Conservation (phyloP, 2,888 invertebrate species). For the Malacosoma neustria region DNA sequence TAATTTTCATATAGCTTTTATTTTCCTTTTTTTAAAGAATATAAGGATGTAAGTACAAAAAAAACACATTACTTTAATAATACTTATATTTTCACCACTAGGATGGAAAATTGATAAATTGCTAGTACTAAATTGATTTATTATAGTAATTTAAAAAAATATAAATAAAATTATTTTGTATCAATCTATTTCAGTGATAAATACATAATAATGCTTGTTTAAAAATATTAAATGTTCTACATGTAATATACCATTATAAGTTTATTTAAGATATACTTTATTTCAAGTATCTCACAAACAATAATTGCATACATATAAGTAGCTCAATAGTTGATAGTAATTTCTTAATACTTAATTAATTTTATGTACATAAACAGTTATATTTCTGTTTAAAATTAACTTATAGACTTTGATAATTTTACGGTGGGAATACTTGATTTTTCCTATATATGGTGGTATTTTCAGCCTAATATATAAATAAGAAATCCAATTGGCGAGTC, state of each 20-base stretch:
- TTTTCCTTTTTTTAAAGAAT: constrained; percentile 1
- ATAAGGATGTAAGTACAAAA: constrained; percentile 18
- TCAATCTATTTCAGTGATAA: constrained; percentile 10
- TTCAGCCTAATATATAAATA: constrained; percentile 25
- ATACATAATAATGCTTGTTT: constrained; percentile 7
- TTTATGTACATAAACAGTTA: constrained; percentile 47
- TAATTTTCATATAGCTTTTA: background rate
- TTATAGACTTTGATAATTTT: constrained; percentile 57
- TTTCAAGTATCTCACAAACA: background rate
- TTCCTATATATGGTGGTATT: constrained; percentile 61
- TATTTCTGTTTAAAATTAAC: constrained; percentile 36
- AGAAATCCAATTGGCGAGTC: constrained; percentile 1
- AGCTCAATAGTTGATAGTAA: constrained; percentile 2
- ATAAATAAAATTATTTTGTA: constrained; percentile 33
- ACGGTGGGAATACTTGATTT: constrained; percentile 67
- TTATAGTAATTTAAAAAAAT: constrained; percentile 41
- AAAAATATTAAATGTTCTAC: constrained; percentile 8
- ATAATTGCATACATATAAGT: background rate
- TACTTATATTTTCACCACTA: constrained; percentile 52
- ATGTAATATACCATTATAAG: background rate
- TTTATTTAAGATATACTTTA: background rate
- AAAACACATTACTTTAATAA: constrained; percentile 35
- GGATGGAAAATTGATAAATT: constrained; percentile 42
- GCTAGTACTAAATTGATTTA: constrained; percentile 38
- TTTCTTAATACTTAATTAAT: constrained; percentile 32